Evolutionary conservation across 2,113 vertebrate genomes (phyloP), one percentile per base, ranked within the genome.

Genomic region (Microtus ochrogaster): DNA sequence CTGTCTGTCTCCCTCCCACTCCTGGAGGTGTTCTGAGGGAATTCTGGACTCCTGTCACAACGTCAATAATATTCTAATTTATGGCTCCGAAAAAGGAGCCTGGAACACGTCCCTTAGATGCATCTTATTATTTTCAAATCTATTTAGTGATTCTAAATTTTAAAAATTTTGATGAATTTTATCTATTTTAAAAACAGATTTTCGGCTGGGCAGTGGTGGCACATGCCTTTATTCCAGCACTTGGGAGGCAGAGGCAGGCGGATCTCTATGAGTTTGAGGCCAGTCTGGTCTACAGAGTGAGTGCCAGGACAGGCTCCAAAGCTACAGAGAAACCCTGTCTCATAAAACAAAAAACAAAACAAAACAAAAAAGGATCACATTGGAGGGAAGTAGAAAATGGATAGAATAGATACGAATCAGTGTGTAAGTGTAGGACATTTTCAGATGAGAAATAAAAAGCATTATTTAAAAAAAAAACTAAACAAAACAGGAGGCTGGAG

Each of bases 1-100:
- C 68, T 66, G 24, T 1, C 73, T 5, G 0, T 4, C 47, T 2
- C 5, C 7, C 7, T 21, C 5, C 19, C 41, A 8, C 1, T n/a
- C 81, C 36, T 86, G 12, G 11, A 4, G 6, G n/a, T 83, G 63
- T 44, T 72, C 39, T 61, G 49, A 93, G 74, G 70, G 30, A 72
- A 77, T 90, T 81, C 82, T 52, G 58, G 73, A 78, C 1, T 55
- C 30, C 2, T 19, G 16, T 55, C 41, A n/a, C 26, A 72, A n/a
- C n/a, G 52, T 73, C 91, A 13, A 47, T 33, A 58, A 14, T 82
- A 61, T 84, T 94, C 55, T 58, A 58, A 21, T 17, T 39, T 81
- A 36, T 19, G 47, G 47, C 24, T 77, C 82, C 58, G 52, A 76
- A 94, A 61, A 55, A 70, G 47, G 66, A 76, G 28, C 52, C 76